phyloP scores from a whole-genome alignment of 1,140 invertebrate species.

The Tetramorium parvispinum region DNA sequence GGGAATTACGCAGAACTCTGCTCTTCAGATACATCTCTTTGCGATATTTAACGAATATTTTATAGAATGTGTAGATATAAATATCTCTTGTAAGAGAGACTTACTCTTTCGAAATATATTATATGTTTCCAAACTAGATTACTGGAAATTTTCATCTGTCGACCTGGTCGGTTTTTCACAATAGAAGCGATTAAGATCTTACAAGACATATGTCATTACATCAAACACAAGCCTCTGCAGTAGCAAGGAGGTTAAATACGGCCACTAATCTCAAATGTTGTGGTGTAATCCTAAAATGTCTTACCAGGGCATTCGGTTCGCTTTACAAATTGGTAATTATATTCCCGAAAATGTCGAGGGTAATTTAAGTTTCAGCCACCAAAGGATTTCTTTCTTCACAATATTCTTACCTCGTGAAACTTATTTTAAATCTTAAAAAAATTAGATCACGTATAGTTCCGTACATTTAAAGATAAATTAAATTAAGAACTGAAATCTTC shows the following conservation, averaged over 20 bases:
- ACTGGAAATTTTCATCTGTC: slow-evolving; percentile 24
- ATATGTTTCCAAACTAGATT: slow-evolving; percentile 22
- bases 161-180: slow-evolving; percentile 1
- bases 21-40: slow-evolving; percentile 23
- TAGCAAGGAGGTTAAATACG: slow-evolving; percentile 55
- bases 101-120: slow-evolving; percentile 9
- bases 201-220: slow-evolving; percentile 29
- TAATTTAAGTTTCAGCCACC: slow-evolving; percentile 9
- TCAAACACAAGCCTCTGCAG: slow-evolving; percentile 46
- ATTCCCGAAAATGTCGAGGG: neutral
- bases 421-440: slow-evolving; percentile 33
- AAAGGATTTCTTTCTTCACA: neutral
- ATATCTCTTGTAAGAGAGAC: neutral
- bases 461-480: slow-evolving; percentile 4
- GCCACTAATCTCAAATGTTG: slow-evolving; percentile 43
- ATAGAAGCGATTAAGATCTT: slow-evolving; percentile 43
- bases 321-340: slow-evolving; percentile 35
- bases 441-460: slow-evolving; percentile 24
- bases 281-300: slow-evolving; percentile 57
- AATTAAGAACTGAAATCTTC: neutral
- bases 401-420: slow-evolving; percentile 6
- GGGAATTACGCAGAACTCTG: neutral
- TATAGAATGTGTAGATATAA: slow-evolving; percentile 25
- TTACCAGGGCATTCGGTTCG: slow-evolving; percentile 38
- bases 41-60: slow-evolving; percentile 18